Evolutionary conservation across 2,888 invertebrate genomes (phyloP).

Genomic region (Oscheius sp.): DNA sequence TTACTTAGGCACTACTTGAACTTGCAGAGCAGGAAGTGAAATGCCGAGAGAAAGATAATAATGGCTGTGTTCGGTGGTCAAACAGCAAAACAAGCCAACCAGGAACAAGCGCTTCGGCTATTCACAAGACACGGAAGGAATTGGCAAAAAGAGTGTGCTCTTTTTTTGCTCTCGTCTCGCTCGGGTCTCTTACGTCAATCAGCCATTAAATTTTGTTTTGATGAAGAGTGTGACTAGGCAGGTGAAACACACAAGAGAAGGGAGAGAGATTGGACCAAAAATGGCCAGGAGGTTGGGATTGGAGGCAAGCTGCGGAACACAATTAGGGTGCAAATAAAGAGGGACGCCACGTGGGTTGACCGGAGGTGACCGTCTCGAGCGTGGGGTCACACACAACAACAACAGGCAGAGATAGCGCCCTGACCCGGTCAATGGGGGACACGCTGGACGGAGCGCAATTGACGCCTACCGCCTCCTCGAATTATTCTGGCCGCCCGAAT

Average conservation of each 20-base stretch:
- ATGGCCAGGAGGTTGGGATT: no score
- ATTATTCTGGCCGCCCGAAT: conserved; percentile 19
- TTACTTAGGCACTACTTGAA: not conserved
- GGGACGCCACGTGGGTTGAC: conserved; percentile 26
- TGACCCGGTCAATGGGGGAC: conserved; percentile 29
- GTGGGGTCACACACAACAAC: conserved; percentile 29
- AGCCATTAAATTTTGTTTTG: no score
- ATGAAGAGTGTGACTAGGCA: no score
- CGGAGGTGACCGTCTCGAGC: conserved; percentile 24
- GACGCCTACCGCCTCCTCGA: conserved; percentile 26
- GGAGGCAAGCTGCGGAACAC: no score
- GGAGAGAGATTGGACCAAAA: no score
- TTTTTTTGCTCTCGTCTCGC: no score
- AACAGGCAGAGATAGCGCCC: conserved; percentile 27
- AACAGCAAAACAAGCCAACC: not conserved
- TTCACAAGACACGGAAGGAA: not conserved
- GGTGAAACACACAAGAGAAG: no score
- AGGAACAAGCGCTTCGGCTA: no score
- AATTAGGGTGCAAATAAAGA: conserved; percentile 28
- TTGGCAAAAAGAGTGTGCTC: no score
- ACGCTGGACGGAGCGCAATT: conserved; percentile 24
- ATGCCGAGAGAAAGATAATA: not conserved
- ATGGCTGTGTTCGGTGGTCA: not conserved
- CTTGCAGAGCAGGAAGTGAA: conserved; percentile 11
- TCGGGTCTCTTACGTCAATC: no score